These are phyloP conservation scores for Ciconia nigra DNA, from an alignment of 2,797 vertebrate genomes.

Conservation along the genomic window DNA sequence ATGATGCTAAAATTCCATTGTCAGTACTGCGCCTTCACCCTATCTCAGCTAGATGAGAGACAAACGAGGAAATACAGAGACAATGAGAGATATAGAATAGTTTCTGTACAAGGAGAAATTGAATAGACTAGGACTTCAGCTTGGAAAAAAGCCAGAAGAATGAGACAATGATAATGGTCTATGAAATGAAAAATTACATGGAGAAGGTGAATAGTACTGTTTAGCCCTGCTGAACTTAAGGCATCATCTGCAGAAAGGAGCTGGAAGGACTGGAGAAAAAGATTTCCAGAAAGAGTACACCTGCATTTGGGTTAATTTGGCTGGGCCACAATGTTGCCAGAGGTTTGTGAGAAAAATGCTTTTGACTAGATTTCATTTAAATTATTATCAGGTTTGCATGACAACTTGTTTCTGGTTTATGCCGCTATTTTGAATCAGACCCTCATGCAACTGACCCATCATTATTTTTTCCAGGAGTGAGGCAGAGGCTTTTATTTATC, in stretches of 20 bases:
- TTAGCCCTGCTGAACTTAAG: not conserved
- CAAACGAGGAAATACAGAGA: not conserved
- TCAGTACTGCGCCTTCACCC: not conserved
- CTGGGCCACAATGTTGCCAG: not conserved
- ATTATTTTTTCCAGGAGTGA: not conserved
- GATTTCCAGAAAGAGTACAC: not conserved
- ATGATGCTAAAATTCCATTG: not conserved
- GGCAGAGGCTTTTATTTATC: not conserved
- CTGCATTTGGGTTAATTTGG: not conserved
- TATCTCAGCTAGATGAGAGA: not conserved
- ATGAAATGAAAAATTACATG: not conserved
- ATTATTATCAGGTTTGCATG: not conserved
- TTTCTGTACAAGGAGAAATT: not conserved
- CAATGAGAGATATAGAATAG: not conserved
- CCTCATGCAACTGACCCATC: not conserved
- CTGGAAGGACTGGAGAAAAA: not conserved
- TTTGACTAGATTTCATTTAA: not conserved
- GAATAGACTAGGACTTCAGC: not conserved
- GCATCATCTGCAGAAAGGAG: not conserved
- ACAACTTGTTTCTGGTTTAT: not conserved
- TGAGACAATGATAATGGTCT: not conserved
- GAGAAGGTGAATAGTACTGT: not conserved
- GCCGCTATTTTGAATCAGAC: not conserved
- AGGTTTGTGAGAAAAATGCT: not conserved
- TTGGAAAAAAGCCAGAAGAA: not conserved